These are phyloP conservation scores for Caerostris darwini DNA, from an alignment of 1,140 invertebrate species.

Conservation along the genomic window DNA sequence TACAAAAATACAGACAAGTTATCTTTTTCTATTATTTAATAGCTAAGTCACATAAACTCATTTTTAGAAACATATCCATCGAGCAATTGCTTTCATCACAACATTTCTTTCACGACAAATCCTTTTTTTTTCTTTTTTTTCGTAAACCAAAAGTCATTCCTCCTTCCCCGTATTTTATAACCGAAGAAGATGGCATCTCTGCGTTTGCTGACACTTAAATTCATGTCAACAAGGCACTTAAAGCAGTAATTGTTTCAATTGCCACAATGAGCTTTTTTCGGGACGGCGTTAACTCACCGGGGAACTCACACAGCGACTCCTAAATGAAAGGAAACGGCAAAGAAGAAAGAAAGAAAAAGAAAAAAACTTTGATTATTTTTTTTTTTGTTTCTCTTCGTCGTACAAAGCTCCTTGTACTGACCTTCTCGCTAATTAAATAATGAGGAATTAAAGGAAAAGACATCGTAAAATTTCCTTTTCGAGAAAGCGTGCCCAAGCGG, in stretches of 20 bases:
- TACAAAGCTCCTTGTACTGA: background rate
- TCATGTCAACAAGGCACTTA: slow-evolving; percentile 33
- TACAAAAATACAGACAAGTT: too few relatives aligned
- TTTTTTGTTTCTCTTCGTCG: background rate
- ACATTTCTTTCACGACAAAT: too few relatives aligned
- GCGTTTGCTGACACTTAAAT: background rate
- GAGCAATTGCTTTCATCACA: too few relatives aligned
- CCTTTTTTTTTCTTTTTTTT: too few relatives aligned
- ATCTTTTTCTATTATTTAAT: too few relatives aligned
- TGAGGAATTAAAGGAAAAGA: slow-evolving; percentile 19
- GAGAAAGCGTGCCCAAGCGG: background rate
- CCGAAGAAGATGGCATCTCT: background rate
- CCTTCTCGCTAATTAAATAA: slow-evolving; percentile 13
- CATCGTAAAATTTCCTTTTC: background rate
- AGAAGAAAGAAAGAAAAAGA: background rate
- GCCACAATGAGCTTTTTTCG: slow-evolving; percentile 19
- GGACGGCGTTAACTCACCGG: background rate
- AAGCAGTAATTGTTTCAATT: slow-evolving; percentile 26
- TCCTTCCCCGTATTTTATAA: too few relatives aligned
- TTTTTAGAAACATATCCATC: too few relatives aligned
- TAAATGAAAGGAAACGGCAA: background rate
- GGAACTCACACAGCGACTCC: background rate
- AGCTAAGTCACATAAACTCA: too few relatives aligned
- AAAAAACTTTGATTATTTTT: background rate
- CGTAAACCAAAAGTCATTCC: too few relatives aligned